Evolutionary conservation across 2,113 vertebrate species (phyloP).

Genomic region (Ibidorhyncha struthersii): DNA sequence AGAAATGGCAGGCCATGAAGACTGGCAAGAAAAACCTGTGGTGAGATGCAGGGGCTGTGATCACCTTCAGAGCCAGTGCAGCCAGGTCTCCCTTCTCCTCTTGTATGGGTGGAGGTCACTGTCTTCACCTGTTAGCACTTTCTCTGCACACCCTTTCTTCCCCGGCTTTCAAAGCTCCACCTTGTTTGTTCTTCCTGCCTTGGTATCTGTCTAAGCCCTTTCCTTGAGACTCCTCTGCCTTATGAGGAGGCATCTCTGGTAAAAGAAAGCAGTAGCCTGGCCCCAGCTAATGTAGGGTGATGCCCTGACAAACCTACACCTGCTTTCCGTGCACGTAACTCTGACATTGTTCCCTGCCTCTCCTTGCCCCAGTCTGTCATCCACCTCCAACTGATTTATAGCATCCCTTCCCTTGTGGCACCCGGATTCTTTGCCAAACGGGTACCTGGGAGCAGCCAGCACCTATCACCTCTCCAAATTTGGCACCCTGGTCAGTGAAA

Average conservation of each 20-base stretch:
- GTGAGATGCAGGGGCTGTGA: not conserved
- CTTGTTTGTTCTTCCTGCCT: not conserved
- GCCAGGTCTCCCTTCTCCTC: not conserved
- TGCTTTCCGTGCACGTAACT: not conserved
- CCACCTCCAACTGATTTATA: not conserved
- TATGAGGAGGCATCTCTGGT: not conserved
- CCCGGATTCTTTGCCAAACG: not conserved
- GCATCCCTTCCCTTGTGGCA: not conserved
- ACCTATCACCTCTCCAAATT: not conserved
- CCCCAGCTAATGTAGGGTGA: not conserved
- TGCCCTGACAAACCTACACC: not conserved
- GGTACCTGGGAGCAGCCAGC: not conserved
- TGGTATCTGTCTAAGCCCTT: not conserved
- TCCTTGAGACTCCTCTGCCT: not conserved
- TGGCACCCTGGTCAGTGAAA: accelerated
- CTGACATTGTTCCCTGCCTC: not conserved
- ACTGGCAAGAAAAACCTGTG: not conserved
- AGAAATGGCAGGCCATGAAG: not conserved
- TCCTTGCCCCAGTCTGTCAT: not conserved
- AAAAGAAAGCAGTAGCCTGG: not conserved
- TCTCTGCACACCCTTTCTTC: not conserved
- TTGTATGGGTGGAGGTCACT: not conserved
- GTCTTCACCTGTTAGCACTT: not conserved
- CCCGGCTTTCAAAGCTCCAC: not conserved
- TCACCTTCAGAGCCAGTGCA: not conserved